Conservation (phyloP, 2,888 invertebrate genomes). For the Eristalinus sepulchralis region DNA sequence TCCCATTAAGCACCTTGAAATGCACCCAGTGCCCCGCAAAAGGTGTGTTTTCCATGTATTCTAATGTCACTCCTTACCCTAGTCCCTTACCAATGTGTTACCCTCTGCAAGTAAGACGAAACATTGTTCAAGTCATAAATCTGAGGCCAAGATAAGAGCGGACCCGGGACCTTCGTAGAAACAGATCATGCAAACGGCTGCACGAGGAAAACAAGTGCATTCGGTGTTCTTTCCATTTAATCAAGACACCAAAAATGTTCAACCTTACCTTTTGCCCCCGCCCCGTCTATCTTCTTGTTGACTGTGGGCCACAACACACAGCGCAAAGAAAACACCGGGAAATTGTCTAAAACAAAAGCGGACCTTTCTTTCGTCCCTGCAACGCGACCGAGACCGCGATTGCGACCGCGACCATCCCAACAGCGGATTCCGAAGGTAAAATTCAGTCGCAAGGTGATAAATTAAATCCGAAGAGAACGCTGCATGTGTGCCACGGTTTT, state of each 20-base stretch:
- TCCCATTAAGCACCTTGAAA: no score
- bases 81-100: no score
- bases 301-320: slow-evolving; percentile 3
- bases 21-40: no score
- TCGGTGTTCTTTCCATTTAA: slow-evolving; percentile 31
- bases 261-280: background rate
- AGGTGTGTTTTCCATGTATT: no score
- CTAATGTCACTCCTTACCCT: no score
- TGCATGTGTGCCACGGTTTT: slow-evolving; percentile 8
- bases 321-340: background rate
- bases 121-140: slow-evolving; percentile 40
- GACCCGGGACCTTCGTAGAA: slow-evolving; percentile 40
- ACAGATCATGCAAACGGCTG: slow-evolving; percentile 33
- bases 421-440: slow-evolving; percentile 22
- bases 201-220: slow-evolving; percentile 33
- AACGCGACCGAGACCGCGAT: background rate
- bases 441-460: slow-evolving; percentile 44
- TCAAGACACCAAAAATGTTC: slow-evolving; percentile 41
- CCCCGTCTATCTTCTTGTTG: background rate
- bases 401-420: background rate
- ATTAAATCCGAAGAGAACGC: slow-evolving; percentile 40
- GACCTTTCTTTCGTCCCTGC: background rate
- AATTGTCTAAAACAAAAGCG: background rate
- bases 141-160: slow-evolving; percentile 19
- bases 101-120: background rate